Base-by-base conservation (phyloP, 2,113 vertebrate genomes). In the Anguilla japonica region DNA sequence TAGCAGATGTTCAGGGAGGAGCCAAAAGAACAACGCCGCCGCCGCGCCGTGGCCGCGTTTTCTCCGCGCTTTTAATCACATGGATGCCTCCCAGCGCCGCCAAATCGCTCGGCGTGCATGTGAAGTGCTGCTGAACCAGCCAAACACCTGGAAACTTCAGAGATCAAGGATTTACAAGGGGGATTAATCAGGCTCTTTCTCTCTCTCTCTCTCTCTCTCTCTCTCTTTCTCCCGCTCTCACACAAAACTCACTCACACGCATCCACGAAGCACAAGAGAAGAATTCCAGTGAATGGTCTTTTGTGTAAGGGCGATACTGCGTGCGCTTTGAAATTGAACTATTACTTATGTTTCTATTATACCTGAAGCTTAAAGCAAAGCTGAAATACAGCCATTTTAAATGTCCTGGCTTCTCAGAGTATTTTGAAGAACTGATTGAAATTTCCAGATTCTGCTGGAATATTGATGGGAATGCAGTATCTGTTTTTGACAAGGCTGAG, bases 111-210 rank as follows among this genome's bases (percentile, higher is more conserved):
- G 18, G 84, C 85, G 15, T 78, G 85, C 85, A 15, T 53, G 83
- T 89, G 53, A 83, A 18, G 14, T 67, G 2, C 0, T 87, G 87
- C 71, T 88, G 91, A 90, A 91, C 86, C 71, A 89, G 88, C 87
- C 87, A 88, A 92, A 91, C 89, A 93, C 91, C 92, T 94, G 91
- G 56, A 84, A 90, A 86, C 8, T 63, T 89, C 57, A 67, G 85
- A 84, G 81, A 84, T 89, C 81, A 57, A 53, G 78, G 79, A 86
- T 84, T 90, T 89, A 84, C n/a, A 75, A 41, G 81, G 84, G 67
- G 67, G 53, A 57, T 87, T 87, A 87, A 85, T 83, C 46, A 86
- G 50, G 82, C n/a, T 75, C 71, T 34, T 34, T 75, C 71, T 50
- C 79, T 67, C 60, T 67, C 60, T 67, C 57, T 20, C 57, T 60